A percentile compares a stretch with the other conserved stretches of the same genome.
Evolutionary conservation across 2,888 invertebrate genomes (phyloP).

Genomic region (Parelbella ahira): DNA sequence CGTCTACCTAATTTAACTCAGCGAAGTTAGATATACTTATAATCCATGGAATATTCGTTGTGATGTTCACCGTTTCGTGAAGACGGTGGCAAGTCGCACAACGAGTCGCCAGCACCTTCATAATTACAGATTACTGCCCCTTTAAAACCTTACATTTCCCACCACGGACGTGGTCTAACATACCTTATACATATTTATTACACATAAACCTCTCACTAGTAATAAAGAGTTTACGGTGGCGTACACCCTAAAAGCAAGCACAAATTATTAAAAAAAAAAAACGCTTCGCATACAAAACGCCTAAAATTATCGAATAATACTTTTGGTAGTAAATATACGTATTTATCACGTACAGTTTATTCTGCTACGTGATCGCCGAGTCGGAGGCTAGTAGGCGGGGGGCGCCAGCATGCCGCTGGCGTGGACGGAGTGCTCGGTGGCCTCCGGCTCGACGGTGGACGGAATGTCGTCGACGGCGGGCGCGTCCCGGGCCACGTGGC

Average conservation of each 20-base stretch:
- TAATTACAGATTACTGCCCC: conserved; percentile 56
- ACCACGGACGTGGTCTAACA: conserved; percentile 44
- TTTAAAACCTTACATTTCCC: conserved; percentile 59
- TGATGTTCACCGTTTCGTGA: conserved; percentile 55
- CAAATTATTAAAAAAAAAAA: no score
- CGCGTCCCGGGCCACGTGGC: conserved; percentile 57
- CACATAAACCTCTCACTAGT: conserved; percentile 24
- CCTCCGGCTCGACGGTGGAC: conserved; percentile 82
- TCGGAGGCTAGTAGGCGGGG: conserved; percentile 69
- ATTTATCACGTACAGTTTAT: conserved; percentile 41
- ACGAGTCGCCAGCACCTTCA: conserved; percentile 78
- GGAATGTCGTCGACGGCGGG: conserved; percentile 72
- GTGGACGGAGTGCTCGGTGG: conserved; percentile 76
- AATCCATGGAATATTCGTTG: conserved; percentile 63
- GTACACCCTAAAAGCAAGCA: conserved; percentile 57
- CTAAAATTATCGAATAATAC: conserved; percentile 67
- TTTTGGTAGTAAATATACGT: conserved; percentile 71
- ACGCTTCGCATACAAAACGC: conserved; percentile 46
- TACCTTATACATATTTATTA: conserved; percentile 24
- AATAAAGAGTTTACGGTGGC: conserved; percentile 28
- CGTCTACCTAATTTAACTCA: conserved; percentile 56
- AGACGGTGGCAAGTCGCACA: conserved; percentile 75
- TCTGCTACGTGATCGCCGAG: conserved; percentile 39
- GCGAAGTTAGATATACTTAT: conserved; percentile 61
- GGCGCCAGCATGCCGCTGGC: conserved; percentile 79